Base-by-base conservation (phyloP, 2,797 vertebrate genomes). In the Oophaga sylvatica region DNA sequence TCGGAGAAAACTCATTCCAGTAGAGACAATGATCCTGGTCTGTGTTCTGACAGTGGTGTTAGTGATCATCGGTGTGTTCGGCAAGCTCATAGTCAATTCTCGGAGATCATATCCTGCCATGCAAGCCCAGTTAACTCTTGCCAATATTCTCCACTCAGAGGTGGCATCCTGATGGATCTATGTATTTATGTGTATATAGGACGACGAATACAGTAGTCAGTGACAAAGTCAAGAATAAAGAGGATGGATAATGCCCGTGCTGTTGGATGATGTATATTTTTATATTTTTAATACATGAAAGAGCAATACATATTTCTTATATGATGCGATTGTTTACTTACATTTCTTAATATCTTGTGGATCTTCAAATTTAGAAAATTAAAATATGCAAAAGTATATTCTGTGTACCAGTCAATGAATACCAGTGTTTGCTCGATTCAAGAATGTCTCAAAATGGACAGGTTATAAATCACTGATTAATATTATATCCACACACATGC, bases 61-160 rank as follows among this genome's bases (percentile, higher is more conserved):
- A 90, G 90, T 96, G 78, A 71, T 95, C 90, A 94, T 93, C 0
- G 95, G 91, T 53, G 91, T 94, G 82, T 95, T 95, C 63, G 94
- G 95, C 86, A 94, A 94, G 87, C 92, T 96, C 91, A 95, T 95
- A 95, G 90, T 95, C 78, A 93, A 92, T 73, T 95, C 95, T 85
- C 95, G 93, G 79, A 93, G 93, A 48, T 92, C 95, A 88, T 96
- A 96, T 87, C 95, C 94, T 2, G 85, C 95, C 0, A 91, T 80
- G n/a, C 94, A 96, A 87, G 95, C 91, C 0, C 95, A 97, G 86
- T 94, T 97, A 90, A 96, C 94, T 1, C 91, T 95, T 81, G 95
- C 91, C 53, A 95, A 95, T 90, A 95, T 97, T 81, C 95, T 96
- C 87, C 95, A 92, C 91, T 95, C 93, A n/a, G 96, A 96, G 91